Evolutionary conservation across 2,888 invertebrate genomes (phyloP).

Genomic region (Chelonus formosanus): DNA sequence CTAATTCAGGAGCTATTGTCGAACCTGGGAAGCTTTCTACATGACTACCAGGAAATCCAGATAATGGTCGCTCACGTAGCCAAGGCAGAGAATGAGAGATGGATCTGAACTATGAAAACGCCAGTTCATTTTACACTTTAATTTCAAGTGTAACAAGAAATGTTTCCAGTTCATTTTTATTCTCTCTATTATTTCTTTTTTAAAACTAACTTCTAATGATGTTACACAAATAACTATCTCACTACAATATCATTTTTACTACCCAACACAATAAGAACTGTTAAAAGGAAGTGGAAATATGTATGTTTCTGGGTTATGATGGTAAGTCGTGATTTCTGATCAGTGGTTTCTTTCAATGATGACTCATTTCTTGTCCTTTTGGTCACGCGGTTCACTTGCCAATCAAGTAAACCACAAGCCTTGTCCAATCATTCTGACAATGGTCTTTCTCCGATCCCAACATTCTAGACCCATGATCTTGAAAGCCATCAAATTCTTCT

Average conservation of each 20-base stretch:
- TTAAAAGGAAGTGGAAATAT: constrained; percentile 31
- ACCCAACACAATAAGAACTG: too few species aligned
- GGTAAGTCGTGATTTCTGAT: constrained; percentile 25
- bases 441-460: constrained; percentile 3
- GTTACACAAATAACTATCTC: too few species aligned
- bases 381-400: constrained; percentile 18
- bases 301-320: constrained; percentile 45
- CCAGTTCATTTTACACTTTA: constrained; percentile 3
- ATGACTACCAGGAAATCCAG: constrained; percentile 21
- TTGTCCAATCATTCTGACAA: constrained; percentile 22
- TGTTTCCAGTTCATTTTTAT: too few species aligned
- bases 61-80: constrained; percentile 26
- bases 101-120: not conserved
- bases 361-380: constrained; percentile 31
- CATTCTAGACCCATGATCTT: not conserved
- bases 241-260: too few species aligned
- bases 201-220: not conserved
- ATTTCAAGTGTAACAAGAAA: not conserved
- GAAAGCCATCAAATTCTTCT: not conserved
- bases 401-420: constrained; percentile 21
- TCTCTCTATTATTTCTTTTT: too few species aligned
- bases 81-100: not conserved
- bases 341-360: constrained; percentile 19
- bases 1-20: constrained; percentile 29
- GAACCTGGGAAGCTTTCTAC: constrained; percentile 19